A percentile compares a stretch with the other conserved stretches of the same genome.
phyloP scores from a whole-genome alignment of 2,888 invertebrate genomes.

The Diadromus collaris region DNA sequence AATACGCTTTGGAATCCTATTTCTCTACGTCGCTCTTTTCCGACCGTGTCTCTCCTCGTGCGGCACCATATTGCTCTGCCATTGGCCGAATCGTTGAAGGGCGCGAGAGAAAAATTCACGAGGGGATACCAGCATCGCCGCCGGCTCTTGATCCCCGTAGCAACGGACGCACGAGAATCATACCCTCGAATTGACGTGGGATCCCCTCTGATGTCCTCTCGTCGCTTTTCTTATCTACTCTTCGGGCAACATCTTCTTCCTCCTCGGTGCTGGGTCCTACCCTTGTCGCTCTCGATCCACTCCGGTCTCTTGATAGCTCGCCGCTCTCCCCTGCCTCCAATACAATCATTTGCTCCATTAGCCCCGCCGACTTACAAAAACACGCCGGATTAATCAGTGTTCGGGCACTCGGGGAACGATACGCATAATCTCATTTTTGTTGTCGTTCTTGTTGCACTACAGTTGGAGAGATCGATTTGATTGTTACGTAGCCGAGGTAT shows the following conservation, averaged over 20 bases:
- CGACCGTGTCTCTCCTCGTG: conserved; percentile 27
- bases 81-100: conserved; percentile 53
- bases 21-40: conserved; percentile 5
- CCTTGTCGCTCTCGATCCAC: conserved; percentile 48
- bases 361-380: conserved; percentile 54
- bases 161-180: conserved; percentile 32
- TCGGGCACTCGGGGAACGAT: conserved; percentile 18
- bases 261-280: conserved; percentile 34
- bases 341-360: conserved; percentile 64
- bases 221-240: conserved; percentile 59
- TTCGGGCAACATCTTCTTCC: conserved; percentile 34
- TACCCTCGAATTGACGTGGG: conserved; percentile 29
- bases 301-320: conserved; percentile 17
- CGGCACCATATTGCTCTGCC: conserved; percentile 59
- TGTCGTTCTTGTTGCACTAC: neutral
- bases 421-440: conserved; percentile 11
- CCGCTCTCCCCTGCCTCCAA: conserved; percentile 39
- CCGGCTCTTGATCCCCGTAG: conserved; percentile 27
- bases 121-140: conserved; percentile 25
- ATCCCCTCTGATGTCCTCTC: conserved; percentile 31
- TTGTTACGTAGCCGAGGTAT: neutral
- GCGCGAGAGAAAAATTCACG: conserved; percentile 47
- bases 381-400: conserved; percentile 42
- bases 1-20: conserved; percentile 72
- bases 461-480: neutral